A percentile compares a stretch with the other conserved stretches of the same genome.
Conservation (phyloP, 2,888 invertebrate genomes). For the Amphipoea lucens region DNA sequence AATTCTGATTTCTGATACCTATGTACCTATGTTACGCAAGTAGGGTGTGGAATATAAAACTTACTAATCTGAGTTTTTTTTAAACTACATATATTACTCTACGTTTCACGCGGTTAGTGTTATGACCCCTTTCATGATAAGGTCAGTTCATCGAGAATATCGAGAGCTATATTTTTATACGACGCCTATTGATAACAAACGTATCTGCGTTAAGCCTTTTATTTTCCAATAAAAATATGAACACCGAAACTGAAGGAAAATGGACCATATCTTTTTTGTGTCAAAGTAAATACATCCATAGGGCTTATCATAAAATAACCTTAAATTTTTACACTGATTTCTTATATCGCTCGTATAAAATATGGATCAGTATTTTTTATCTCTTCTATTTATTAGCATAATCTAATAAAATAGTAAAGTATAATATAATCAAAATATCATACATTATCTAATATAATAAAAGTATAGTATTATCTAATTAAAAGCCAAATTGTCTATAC, state of each 20-base stretch:
- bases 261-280: slow-evolving; percentile 56
- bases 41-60: background rate
- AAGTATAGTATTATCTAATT: no score
- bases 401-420: background rate
- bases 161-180: slow-evolving; percentile 44
- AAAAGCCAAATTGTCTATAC: background rate
- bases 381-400: background rate
- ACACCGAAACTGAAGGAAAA: slow-evolving; percentile 46
- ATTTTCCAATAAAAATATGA: slow-evolving; percentile 62
- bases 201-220: slow-evolving; percentile 54
- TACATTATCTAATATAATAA: no score
- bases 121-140: background rate
- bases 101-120: background rate
- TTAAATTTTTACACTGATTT: slow-evolving; percentile 57
- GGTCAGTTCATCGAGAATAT: slow-evolving; percentile 7
- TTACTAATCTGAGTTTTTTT: background rate
- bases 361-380: slow-evolving; percentile 32
- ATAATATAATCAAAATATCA: background rate
- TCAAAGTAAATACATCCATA: slow-evolving; percentile 47
- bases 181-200: slow-evolving; percentile 39
- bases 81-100: background rate
- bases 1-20: background rate
- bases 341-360: slow-evolving; percentile 43
- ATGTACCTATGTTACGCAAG: background rate
- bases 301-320: slow-evolving; percentile 49